Evolutionary conservation across 2,888 invertebrate genomes (phyloP).

Genomic region (Cerceris rybyensis): DNA sequence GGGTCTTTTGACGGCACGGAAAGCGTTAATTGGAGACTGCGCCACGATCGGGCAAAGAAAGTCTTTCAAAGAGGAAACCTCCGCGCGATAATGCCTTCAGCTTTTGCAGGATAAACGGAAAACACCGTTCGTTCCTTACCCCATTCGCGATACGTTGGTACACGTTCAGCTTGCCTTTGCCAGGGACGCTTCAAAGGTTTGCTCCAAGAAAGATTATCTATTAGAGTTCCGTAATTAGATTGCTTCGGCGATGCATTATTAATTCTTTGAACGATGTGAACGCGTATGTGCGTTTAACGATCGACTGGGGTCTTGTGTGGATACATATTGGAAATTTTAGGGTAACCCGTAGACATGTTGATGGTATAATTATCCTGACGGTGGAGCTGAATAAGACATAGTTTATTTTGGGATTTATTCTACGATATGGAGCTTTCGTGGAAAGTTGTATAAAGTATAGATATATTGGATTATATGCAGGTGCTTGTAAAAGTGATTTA

Average conservation of each 20-base stretch:
- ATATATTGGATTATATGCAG: no score
- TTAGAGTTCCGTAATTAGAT: conserved; percentile 41
- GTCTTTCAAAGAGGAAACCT: conserved; percentile 65
- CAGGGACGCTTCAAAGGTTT: conserved; percentile 32
- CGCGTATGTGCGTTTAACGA: no score
- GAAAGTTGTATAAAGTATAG: no score
- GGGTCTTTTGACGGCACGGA: conserved; percentile 70
- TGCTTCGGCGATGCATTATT: conserved; percentile 28
- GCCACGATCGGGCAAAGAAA: conserved; percentile 70
- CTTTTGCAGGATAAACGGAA: conserved; percentile 69
- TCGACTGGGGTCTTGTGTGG: no score
- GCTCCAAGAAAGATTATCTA: conserved; percentile 11
- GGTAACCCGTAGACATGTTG: no score
- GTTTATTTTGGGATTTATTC: no score
- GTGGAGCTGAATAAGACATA: no score
- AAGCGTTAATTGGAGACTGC: conserved; percentile 77
- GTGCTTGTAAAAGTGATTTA: no score
- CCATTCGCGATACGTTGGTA: background rate
- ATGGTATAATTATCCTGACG: no score
- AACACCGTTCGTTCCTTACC: conserved; percentile 34
- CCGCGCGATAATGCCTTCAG: conserved; percentile 57
- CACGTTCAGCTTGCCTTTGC: background rate
- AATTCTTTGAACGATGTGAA: background rate
- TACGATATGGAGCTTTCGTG: no score
- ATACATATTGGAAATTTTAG: no score